These are phyloP conservation scores for Ceratina japonica DNA, from an alignment of 1,140 invertebrate genomes.

Conservation along the genomic window DNA sequence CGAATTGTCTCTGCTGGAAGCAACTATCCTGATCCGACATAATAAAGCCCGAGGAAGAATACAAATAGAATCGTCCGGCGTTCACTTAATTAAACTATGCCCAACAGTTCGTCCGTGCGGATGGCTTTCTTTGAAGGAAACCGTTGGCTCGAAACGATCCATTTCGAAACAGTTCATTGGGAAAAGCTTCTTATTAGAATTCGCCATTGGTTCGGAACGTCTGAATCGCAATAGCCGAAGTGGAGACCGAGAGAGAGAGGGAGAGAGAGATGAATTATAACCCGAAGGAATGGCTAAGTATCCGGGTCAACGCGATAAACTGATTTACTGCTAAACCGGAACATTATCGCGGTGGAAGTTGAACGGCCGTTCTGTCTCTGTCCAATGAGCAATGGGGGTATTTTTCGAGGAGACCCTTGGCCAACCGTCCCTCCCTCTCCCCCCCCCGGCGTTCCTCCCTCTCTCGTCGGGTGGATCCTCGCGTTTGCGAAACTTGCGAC, in stretches of 20 bases:
- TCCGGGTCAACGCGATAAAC: slow-evolving; percentile 49
- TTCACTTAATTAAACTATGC: too few relatives aligned
- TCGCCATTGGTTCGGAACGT: not conserved
- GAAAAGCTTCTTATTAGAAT: slow-evolving; percentile 9
- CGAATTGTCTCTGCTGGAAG: too few relatives aligned
- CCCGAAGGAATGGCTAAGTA: slow-evolving; percentile 44
- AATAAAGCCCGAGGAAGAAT: too few relatives aligned
- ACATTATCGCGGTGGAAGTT: slow-evolving; percentile 39
- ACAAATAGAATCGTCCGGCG: too few relatives aligned
- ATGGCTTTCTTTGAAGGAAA: not conserved
- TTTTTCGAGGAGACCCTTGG: slow-evolving; percentile 5
- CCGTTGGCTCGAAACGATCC: not conserved
- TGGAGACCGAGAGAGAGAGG: not conserved
- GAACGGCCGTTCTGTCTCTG: slow-evolving; percentile 32
- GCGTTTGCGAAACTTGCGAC: not conserved
- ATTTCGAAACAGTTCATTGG: too few relatives aligned
- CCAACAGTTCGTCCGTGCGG: too few relatives aligned
- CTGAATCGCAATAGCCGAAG: not conserved
- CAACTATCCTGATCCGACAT: too few relatives aligned
- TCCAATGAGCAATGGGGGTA: slow-evolving; percentile 39
- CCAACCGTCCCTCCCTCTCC: not conserved
- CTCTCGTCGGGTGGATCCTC: not conserved
- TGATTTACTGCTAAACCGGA: slow-evolving; percentile 48
- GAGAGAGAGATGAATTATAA: slow-evolving; percentile 33
- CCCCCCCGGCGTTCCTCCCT: too few relatives aligned